Base-by-base conservation (phyloP, 2,888 invertebrate species). In the Drosophila formosana region DNA sequence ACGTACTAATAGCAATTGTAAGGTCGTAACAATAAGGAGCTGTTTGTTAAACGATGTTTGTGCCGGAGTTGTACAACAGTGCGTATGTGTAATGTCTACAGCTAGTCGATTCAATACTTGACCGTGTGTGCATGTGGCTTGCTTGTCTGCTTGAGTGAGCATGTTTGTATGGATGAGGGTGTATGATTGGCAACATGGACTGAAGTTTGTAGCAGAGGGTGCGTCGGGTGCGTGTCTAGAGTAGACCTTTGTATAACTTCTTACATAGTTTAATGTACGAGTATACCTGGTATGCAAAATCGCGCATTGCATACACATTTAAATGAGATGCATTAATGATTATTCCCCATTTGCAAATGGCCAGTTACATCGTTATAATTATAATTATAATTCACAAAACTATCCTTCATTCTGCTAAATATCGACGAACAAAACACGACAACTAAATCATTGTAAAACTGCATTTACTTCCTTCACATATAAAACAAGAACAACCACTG, bases 281-380 rank as follows among this genome's bases (percentile, higher is more conserved):
- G 76, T 75, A 69, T 78, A 81, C 84, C 84, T 83, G 80, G 80
- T 80, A 80, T 81, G 84, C 71, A 78, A 69, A 63, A 58, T 58
- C 62, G 56, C 65, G 51, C 66, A 62, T 63, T 56, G 52, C 46
- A 56, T 75, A 50, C 69, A 72, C 34, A 53, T 26, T 56, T 7
- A 25, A 6, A 32, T 32, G 45, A 25, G 23, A 45, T 45, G 23
- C 32, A 45, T 55, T 55, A 13, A 34, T 34, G 51, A 52, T 39
- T 49, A 37, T 72, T 50, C 1, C n/a, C 32, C 56, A 41, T 25
- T 32, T 25, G 43, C 32, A 47, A 45, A 34, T 25, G 45, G 45
- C 56, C 56, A 56, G 37, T 9, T 47, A 56, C 32, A 46, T 39
- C 66, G 56, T 55, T 39, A 50, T 23, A 39, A 41, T 30, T 18